phyloP scores from a whole-genome alignment of 2,113 vertebrate genomes.

The Varanus komodoensis region DNA sequence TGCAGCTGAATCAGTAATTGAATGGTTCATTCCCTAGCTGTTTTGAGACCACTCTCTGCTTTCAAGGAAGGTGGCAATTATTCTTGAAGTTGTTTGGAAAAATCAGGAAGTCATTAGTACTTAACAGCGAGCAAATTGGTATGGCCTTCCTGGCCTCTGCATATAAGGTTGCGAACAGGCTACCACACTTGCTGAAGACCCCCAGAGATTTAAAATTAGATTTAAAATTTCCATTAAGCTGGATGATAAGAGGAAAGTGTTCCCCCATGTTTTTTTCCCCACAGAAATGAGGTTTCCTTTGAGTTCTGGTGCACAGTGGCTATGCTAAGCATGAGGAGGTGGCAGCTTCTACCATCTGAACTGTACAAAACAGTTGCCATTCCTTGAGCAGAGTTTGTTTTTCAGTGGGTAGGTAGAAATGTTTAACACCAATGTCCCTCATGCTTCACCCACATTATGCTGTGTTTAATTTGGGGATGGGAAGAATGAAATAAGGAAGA shows the following conservation, averaged over 20 bases:
- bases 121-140: conserved; percentile 40
- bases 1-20: background rate
- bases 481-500: too few species aligned
- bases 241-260: conserved; percentile 18
- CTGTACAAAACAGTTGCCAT: background rate
- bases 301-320: background rate
- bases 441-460: too few species aligned
- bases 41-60: conserved; percentile 11
- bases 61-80: conserved; percentile 32
- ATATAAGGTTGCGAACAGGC: background rate
- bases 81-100: conserved; percentile 14
- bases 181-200: background rate
- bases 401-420: too few species aligned
- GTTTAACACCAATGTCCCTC: too few species aligned
- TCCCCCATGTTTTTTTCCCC: background rate
- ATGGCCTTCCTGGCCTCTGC: background rate
- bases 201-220: background rate
- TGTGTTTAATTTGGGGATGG: too few species aligned
- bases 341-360: background rate
- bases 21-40: conserved; percentile 29
- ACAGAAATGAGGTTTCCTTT: background rate
- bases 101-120: background rate
- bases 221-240: background rate
- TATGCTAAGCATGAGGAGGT: background rate
- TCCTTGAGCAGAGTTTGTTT: background rate